Evolutionary conservation across 2,888 invertebrate genomes (phyloP), one percentile per base, ranked within the genome.

Genomic region (Leptura quadrifasciata): DNA sequence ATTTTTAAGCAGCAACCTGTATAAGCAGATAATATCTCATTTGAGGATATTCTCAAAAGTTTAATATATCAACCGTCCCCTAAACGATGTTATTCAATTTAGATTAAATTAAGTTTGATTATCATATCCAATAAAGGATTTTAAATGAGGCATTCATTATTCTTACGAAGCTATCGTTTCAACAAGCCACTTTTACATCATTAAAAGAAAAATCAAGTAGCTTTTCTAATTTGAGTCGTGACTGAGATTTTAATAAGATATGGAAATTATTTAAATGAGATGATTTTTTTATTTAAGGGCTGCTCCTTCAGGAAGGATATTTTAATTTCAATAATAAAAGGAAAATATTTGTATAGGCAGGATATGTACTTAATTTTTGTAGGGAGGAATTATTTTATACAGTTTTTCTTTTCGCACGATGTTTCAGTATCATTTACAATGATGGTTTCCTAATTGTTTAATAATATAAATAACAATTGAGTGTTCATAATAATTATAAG

Each of bases 161-260:
- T 57, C 52, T 52, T 15, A 55, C 10, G 55, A 20, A 20, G 18
- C 4, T 54, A 17, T 54, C 17, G 8, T 57, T 57, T 57, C 57
- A 21, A 57, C 57, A 21, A 20, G 18, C 21, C 57, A 18, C 18
- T 57, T 57, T 57, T 57, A 12, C 57, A 57, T 57, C 57, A 57
- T 57, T 57, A 57, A 20, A 47, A 47, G 47, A 47, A 57, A 57
- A 17, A 57, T 57, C 57, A 57, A 57, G 57, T 57, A 21, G 57
- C 10, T 57, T 6, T 4, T 47, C 47, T n/a, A 47, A 47, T 47
- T 47, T n/a, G 47, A n/a, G n/a, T 47, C 47, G 5, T 2, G 47
- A 47, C 47, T 47, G 47, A 47, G 12, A 47, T 47, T 47, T 47
- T 47, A 47, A 47, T 47, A 47, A 47, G 47, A 47, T 47, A 47